phyloP scores from a whole-genome alignment of 2,797 vertebrate genomes.

The Hippopotamyrus pictus region DNA sequence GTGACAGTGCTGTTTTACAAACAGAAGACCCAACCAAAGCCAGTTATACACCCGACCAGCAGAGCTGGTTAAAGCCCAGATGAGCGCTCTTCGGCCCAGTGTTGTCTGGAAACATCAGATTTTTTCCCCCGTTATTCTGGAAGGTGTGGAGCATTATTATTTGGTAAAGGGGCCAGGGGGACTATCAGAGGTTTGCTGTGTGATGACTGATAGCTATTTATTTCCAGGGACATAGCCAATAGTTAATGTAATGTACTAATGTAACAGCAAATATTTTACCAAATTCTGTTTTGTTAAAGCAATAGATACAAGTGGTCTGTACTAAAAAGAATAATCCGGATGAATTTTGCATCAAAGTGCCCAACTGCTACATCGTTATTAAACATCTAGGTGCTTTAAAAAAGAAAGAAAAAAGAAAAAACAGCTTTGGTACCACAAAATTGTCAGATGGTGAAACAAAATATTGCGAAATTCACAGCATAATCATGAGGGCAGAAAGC shows the following conservation, averaged over 20 bases:
- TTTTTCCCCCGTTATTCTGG: conserved; percentile 82
- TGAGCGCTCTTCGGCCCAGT: background rate
- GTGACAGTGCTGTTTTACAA: background rate
- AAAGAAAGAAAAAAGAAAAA: conserved; percentile 59
- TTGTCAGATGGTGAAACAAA: conserved; percentile 92
- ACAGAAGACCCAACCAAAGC: background rate
- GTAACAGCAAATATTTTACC: conserved; percentile 69
- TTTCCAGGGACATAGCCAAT: conserved; percentile 81
- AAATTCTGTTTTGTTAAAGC: conserved; percentile 95
- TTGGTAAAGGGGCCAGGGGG: background rate
- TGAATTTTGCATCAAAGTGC: conserved; percentile 98
- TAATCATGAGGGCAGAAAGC: conserved; percentile 99
- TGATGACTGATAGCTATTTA: conserved; percentile 33
- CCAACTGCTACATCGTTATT: conserved; percentile 99
- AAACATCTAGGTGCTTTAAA: conserved; percentile 98
- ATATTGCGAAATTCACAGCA: conserved; percentile 99
- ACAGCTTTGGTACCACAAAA: conserved; percentile 99
- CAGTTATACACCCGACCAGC: background rate
- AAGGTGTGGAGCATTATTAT: conserved; percentile 71
- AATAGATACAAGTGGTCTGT: conserved; percentile 95
- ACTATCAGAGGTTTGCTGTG: background rate
- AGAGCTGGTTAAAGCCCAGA: background rate
- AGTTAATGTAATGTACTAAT: conserved; percentile 61
- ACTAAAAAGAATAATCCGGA: conserved; percentile 93
- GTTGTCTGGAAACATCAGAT: conserved; percentile 69